Evolutionary conservation across 2,797 vertebrate species (phyloP), one percentile per base, ranked within the genome.

Genomic region (Anguilla anguilla): DNA sequence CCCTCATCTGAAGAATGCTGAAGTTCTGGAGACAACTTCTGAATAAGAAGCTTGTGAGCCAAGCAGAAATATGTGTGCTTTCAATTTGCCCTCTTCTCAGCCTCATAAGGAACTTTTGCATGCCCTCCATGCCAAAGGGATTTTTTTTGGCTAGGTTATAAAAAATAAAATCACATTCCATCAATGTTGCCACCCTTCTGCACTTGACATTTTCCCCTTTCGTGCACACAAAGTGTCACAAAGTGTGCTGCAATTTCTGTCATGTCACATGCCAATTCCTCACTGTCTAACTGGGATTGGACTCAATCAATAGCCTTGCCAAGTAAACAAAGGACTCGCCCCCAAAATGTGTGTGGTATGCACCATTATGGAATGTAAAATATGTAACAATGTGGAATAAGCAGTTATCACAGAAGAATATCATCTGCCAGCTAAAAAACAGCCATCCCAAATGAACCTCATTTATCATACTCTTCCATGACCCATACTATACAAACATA

Each of bases 381-480:
- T 74, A 74, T 46, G 43, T 46, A 46, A 46, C 69, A 74, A 35
- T 4, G n/a, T 74, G 69, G 69, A 25, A 28, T 69, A 69, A n/a
- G n/a, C 31, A 74, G 31, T 31, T 74, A 11, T 67, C 61, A 67
- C 9, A 67, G n/a, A 67, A 6, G 61, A 59, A 59, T 59, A 67
- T 67, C 19, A 67, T 67, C 9, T n/a, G 13, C 6, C 31, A 74
- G 67, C 67, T 28, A 35, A 11, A 74, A 74, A 35, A 13, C 15
- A 35, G 69, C 69, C 13, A 74, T 31, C 69, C 2, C 31, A 74
- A 69, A 69, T 28, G 7, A 10, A 69, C 64, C 22, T 79, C 17
- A 46, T 46, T 69, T 25, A 79, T 46, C 74, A 77, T 17, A 79
- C 15, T 43, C 74, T 84, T 84, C 53, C 53, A 84, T 25, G 79